Evolutionary conservation across 2,888 invertebrate species (phyloP), one percentile per base, ranked within the genome.

Genomic region (Heliconius hortense): DNA sequence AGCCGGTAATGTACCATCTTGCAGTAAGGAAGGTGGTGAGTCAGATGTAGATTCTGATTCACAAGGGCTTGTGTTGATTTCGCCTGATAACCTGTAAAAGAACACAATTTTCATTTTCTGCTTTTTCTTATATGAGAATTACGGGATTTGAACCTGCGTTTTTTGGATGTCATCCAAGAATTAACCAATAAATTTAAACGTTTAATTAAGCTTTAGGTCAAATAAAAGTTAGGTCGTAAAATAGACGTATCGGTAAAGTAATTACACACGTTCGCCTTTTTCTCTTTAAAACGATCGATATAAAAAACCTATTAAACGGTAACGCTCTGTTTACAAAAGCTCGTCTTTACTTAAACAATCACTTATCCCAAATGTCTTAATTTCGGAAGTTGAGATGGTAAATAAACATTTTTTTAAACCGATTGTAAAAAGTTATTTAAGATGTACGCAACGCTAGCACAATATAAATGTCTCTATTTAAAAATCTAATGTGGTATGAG

Each of bases 1-100:
- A 73, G 92, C 90, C 78, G 94, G 93, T 75, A 93, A 85, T 75
- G 90, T 83, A 77, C 88, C 90, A 88, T 94, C 93, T 80, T 93
- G 93, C 35, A 93, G 89, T 53, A 93, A 81, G 26, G 92, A 91
- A 69, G 90, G 92, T 43, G 95, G 95, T 11, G 95, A 95, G 80
- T 95, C 95, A 79, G 95, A 95, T 15, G 95, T 95, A 28, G 95
- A 95, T 82, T 95, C 95, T 39, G 95, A 95, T 86, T 95, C 95
- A 87, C 95, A 95, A 13, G 95, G 95, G 82, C 95, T 93, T 82
- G 93, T 83, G 89, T 93, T 92, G 90, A 90, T 85, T 84, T 93
- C 94, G 79, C 88, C 88, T 80, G 94, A 93, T 82, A 94, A 83
- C 86, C 94, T 94, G 89, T 39, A 11, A 74, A 68, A 59, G 13